Percentiles rank a stretch among this genome's conserved stretches.
These are phyloP conservation scores for Sitodiplosis mosellana DNA, from an alignment of 1,140 invertebrate genomes.

Conservation along the genomic window DNA sequence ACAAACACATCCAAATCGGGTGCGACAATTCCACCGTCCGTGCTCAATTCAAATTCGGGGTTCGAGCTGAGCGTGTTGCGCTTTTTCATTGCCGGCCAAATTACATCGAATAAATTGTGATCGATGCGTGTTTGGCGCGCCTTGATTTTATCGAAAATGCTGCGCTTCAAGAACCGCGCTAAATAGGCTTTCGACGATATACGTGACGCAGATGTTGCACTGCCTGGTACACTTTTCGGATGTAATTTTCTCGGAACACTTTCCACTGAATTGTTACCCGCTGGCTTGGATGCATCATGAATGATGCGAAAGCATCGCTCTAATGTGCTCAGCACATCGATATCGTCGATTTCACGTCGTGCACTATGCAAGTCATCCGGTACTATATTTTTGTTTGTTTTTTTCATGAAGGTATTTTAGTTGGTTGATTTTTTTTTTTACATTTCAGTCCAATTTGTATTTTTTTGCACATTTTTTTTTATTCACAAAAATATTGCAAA, in stretches of 20 bases:
- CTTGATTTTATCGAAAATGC: conserved; percentile 49
- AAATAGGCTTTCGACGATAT: conserved; percentile 38
- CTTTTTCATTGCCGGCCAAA: conserved; percentile 63
- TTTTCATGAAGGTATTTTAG: too few species aligned
- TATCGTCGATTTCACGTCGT: conserved; percentile 42
- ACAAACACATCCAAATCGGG: conserved; percentile 69
- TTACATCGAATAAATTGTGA: conserved; percentile 60
- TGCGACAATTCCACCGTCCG: conserved; percentile 39
- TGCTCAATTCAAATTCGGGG: conserved; percentile 45
- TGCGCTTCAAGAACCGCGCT: conserved; percentile 41
- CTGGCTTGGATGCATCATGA: conserved; percentile 33
- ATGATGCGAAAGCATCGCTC: conserved; percentile 51
- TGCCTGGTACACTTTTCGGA: conserved; percentile 10
- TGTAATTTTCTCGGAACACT: neutral
- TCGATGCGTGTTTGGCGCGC: conserved; percentile 49
- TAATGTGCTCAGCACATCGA: conserved; percentile 44
- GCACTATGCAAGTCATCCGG: conserved; percentile 47
- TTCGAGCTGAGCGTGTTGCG: conserved; percentile 27
- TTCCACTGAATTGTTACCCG: conserved; percentile 11
- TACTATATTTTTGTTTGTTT: conserved; percentile 28
- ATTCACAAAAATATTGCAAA: too few species aligned
- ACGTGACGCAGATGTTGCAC: conserved; percentile 33
- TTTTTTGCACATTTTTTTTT: too few species aligned
- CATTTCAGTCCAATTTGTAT: too few species aligned
- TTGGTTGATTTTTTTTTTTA: neutral